These are phyloP conservation scores for Dendroctonus valens DNA, from an alignment of 1,140 invertebrate genomes.

Conservation along the genomic window DNA sequence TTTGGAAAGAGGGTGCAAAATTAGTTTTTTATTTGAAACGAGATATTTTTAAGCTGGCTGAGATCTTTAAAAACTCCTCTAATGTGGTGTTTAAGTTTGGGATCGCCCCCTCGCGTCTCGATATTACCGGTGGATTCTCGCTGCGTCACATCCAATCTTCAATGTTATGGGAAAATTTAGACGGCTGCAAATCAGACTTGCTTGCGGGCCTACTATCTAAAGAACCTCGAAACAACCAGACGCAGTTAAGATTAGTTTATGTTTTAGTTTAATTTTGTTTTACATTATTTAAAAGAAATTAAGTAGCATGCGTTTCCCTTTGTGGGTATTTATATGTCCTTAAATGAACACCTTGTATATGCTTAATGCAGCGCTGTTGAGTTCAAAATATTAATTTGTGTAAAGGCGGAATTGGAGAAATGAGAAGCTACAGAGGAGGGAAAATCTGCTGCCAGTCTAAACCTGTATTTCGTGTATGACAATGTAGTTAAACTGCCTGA, in stretches of 20 bases:
- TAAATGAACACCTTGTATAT: too few relatives aligned
- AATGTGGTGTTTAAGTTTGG: conserved; percentile 12
- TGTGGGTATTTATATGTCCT: too few relatives aligned
- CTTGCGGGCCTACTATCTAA: conserved; percentile 15
- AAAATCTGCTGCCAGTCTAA: too few relatives aligned
- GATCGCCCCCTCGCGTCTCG: conserved; percentile 9
- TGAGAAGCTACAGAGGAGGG: too few relatives aligned
- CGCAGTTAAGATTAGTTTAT: neutral
- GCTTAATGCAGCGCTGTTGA: too few relatives aligned
- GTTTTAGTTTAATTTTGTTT: too few relatives aligned
- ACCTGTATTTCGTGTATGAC: too few relatives aligned
- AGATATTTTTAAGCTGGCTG: conserved; percentile 39
- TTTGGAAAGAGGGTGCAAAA: conserved; percentile 41
- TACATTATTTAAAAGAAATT: too few relatives aligned
- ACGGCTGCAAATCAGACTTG: conserved; percentile 30
- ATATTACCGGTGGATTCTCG: conserved; percentile 7
- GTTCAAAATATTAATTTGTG: too few relatives aligned
- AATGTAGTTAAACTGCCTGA: too few relatives aligned
- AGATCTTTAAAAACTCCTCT: conserved; percentile 9
- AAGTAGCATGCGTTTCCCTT: too few relatives aligned
- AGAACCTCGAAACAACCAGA: neutral
- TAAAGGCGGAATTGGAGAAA: too few relatives aligned
- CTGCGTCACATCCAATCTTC: conserved; percentile 33
- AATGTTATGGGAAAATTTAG: conserved; percentile 35
- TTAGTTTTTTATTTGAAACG: conserved; percentile 42